Base-by-base conservation (phyloP, 2,888 invertebrate genomes). In the Hipparchia semele region DNA sequence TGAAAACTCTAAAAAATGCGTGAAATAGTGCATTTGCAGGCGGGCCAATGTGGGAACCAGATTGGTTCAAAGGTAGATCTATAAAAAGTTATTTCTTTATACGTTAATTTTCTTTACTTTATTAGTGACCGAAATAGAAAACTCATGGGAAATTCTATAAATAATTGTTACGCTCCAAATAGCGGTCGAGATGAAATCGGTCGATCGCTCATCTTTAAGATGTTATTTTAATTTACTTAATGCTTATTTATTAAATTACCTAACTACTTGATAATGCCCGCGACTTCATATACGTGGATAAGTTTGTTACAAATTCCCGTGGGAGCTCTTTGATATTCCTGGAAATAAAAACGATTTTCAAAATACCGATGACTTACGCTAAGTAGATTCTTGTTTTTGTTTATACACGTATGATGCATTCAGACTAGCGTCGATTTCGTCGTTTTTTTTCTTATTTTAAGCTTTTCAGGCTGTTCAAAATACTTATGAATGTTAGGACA, bases 1-100 rank as follows among this genome's bases (percentile, higher is more conserved):
- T 78, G 61, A 74, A 77, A 76, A 67, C 68, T 77, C 45, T 73
- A 78, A 72, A 90, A 86, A 87, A 98, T 98, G 98, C 96, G 98
- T 94, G 98, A 98, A 96, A 98, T 98, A 84, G 97, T 98, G 80
- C 98, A 98, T 91, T 94, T 98, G 78, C 98, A 98, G 90, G 98
- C 96, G 75, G 98, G 98, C 75, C 98, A 98, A 90, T 98, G 98
- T 88, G 98, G 98, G 78, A 98, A 98, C 89, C 98, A 98, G 93
- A 98, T 98, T 85, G 98, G 98, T 80, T 97, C 98, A 76, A 98
- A 98, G 96, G 98, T 98, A 77, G 72, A 80, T 54, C 23, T 49
- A 23, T 61, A 72, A 67, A 73, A 51, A 66, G n/a, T 10, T 54
- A 56, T 49, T 60, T 70, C 8, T 39, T 13, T 9, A 33, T 59